Percentiles rank a stretch among this genome's conserved stretches.
phyloP scores from a whole-genome alignment of 2,797 vertebrate species.

The Neosilurus hyrtlii region DNA sequence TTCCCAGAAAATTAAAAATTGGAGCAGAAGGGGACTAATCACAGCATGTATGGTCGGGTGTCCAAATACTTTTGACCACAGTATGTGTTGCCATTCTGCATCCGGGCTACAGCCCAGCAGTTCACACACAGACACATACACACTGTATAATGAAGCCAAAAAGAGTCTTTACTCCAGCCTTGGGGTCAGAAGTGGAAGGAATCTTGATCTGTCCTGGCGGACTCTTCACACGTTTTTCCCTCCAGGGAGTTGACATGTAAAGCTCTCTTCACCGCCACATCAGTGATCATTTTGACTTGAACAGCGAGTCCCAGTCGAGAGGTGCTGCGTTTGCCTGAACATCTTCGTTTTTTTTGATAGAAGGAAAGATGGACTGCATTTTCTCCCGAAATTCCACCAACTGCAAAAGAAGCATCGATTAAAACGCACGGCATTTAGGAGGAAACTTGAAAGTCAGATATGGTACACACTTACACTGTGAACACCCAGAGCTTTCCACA shows the following conservation, averaged over 20 bases:
- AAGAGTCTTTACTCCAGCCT: background rate
- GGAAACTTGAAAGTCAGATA: no score
- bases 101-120: background rate
- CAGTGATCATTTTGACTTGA: conserved; percentile 74
- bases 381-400: conserved; percentile 83
- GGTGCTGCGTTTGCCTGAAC: conserved; percentile 58
- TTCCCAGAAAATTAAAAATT: background rate
- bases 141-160: background rate
- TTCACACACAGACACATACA: background rate
- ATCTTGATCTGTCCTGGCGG: background rate
- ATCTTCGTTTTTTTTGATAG: conserved; percentile 74
- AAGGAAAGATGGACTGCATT: conserved; percentile 86
- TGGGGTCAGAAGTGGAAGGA: background rate
- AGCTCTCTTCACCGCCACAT: background rate
- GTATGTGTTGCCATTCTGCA: background rate
- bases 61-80: background rate
- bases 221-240: background rate
- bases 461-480: conserved; percentile 80
- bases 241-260: background rate
- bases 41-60: background rate
- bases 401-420: conserved; percentile 65
- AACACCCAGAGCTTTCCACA: conserved; percentile 85
- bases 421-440: no score
- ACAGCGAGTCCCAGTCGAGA: conserved; percentile 77
- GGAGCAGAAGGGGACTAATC: background rate